Percentiles rank a stretch among this genome's conserved stretches.
phyloP scores from a whole-genome alignment of 2,113 vertebrate genomes.

The Tapirus terrestris region DNA sequence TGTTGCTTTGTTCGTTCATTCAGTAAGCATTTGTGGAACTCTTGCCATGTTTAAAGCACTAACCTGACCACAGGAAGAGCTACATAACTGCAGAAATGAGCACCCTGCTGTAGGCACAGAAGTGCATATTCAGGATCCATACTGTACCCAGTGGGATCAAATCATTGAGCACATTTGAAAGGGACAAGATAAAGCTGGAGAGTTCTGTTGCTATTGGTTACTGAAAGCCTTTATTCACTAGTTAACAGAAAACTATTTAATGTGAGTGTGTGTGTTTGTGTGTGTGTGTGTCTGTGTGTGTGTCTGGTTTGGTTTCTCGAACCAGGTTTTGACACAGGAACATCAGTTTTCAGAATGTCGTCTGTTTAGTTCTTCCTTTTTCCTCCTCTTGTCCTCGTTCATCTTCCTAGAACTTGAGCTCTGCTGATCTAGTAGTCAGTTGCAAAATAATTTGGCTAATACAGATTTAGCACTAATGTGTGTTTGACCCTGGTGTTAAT shows the following conservation, averaged over 20 bases:
- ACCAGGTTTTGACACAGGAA: not conserved
- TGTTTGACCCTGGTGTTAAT: not conserved
- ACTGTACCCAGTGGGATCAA: not conserved
- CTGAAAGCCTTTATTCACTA: not conserved
- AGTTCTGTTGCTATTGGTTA: not conserved
- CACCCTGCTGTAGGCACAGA: not conserved
- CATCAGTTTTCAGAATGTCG: not conserved
- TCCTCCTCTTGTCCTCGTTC: not conserved
- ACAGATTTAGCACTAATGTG: not conserved
- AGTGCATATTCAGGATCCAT: not conserved
- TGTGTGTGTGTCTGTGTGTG: not conserved
- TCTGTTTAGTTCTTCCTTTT: not conserved
- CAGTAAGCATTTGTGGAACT: not conserved
- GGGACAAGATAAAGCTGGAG: not conserved
- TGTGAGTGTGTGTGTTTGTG: not conserved
- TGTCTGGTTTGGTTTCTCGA: not conserved
- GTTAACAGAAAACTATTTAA: not conserved
- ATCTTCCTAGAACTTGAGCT: constrained; percentile 44
- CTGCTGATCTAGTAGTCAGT: not conserved
- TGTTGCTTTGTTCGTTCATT: not conserved
- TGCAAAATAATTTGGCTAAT: constrained; percentile 23
- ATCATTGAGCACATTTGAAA: not conserved
- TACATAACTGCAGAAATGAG: not conserved
- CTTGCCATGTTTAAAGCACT: not conserved
- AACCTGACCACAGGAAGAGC: not conserved